Conservation (phyloP, 2,888 invertebrate species). For the Plebejus argus region DNA sequence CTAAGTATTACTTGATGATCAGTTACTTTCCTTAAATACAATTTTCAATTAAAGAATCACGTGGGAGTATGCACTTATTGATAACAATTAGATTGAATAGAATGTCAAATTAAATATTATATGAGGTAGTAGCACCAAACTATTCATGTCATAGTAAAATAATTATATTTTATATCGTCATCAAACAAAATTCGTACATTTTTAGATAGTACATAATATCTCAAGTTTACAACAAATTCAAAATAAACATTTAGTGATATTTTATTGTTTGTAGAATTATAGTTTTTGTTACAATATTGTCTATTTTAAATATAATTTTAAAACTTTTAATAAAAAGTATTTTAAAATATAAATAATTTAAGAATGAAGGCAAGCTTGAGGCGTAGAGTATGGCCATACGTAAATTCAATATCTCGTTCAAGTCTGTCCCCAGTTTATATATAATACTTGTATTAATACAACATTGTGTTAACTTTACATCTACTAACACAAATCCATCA, state of each 20-base stretch:
- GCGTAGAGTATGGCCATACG: slow-evolving; percentile 7
- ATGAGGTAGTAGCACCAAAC: slow-evolving; percentile 21
- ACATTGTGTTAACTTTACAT: slow-evolving; percentile 53
- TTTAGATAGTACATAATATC: neutral
- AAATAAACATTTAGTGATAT: neutral
- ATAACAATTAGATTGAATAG: neutral
- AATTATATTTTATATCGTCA: slow-evolving; percentile 1
- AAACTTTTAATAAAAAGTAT: neutral
- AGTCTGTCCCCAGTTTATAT: slow-evolving; percentile 40
- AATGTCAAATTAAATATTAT: slow-evolving; percentile 12
- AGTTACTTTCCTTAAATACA: neutral
- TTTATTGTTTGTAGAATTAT: neutral
- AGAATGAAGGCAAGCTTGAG: slow-evolving; percentile 30
- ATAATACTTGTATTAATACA: slow-evolving; percentile 45
- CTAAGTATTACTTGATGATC: neutral
- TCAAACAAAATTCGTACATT: neutral
- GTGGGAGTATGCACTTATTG: neutral
- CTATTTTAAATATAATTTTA: neutral
- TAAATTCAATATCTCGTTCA: slow-evolving; percentile 35
- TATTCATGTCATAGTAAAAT: slow-evolving; percentile 13
- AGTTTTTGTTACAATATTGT: neutral
- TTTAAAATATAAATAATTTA: slow-evolving; percentile 9
- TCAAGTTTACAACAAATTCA: neutral
- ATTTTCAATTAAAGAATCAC: slow-evolving; percentile 9
- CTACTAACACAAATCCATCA: slow-evolving; percentile 78